Percentiles rank a stretch among this genome's conserved stretches.
phyloP scores from a whole-genome alignment of 1,140 invertebrate species.

The Drosophila littoralis region DNA sequence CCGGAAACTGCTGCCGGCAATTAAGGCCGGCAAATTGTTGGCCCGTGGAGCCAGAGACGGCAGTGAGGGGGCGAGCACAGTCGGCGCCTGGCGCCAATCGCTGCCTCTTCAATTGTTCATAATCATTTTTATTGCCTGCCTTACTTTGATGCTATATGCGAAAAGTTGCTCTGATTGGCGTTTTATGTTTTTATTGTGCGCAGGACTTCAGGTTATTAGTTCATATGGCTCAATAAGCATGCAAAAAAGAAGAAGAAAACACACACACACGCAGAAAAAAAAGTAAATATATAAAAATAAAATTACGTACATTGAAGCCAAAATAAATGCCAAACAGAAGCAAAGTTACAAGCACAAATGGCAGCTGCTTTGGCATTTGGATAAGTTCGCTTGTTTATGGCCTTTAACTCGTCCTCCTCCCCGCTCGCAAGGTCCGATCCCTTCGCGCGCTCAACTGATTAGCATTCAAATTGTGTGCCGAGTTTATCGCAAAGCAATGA shows the following conservation, averaged over 20 bases:
- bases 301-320: constrained; percentile 41
- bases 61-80: constrained; percentile 19
- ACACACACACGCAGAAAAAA: background rate
- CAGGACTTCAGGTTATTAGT: constrained; percentile 78
- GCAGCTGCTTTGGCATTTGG: constrained; percentile 2
- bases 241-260: constrained; percentile 21
- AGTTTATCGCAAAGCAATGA: constrained; percentile 82
- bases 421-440: background rate
- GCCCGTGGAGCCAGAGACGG: constrained; percentile 22
- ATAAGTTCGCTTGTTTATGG: constrained; percentile 54
- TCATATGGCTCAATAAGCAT: constrained; percentile 76
- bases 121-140: constrained; percentile 80
- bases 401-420: background rate
- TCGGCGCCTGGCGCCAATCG: constrained; percentile 67
- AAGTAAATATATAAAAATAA: constrained; percentile 29
- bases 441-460: constrained; percentile 50
- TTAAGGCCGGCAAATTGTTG: constrained; percentile 66
- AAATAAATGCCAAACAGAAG: constrained; percentile 61
- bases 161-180: constrained; percentile 76
- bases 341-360: background rate
- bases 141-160: constrained; percentile 80
- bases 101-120: constrained; percentile 80
- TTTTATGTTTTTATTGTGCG: constrained; percentile 80
- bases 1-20: constrained; percentile 80
- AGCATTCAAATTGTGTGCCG: constrained; percentile 82